phyloP scores from a whole-genome alignment of 2,113 vertebrate species.

The Rhagologus leucostigma region DNA sequence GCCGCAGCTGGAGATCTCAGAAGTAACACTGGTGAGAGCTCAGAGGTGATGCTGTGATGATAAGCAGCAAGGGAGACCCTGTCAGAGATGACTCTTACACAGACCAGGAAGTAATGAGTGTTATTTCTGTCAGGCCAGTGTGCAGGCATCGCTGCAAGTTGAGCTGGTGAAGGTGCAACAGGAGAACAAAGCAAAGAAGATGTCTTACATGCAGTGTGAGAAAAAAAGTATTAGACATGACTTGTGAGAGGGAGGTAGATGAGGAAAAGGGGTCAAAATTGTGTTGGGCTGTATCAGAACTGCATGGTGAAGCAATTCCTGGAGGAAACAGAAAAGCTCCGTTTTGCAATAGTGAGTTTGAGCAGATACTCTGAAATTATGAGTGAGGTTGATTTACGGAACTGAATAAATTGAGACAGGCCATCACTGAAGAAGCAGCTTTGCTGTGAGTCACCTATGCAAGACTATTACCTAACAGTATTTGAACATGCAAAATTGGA shows the following conservation, averaged over 20 bases:
- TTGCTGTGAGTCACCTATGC: neutral
- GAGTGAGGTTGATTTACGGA: neutral
- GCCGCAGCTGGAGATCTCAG: neutral
- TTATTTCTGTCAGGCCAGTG: neutral
- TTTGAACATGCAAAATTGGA: neutral
- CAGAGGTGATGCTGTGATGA: neutral
- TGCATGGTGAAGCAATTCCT: neutral
- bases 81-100: neutral
- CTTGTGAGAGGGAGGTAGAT: neutral
- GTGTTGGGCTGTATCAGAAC: neutral
- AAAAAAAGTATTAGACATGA: neutral
- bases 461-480: neutral
- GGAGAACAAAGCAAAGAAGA: neutral
- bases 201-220: neutral
- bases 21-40: neutral
- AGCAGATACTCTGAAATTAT: neutral
- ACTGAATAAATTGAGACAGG: neutral
- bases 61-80: neutral
- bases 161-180: neutral
- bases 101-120: neutral
- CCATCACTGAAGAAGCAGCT: neutral
- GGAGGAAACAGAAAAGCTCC: neutral
- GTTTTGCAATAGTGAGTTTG: neutral
- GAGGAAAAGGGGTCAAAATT: neutral
- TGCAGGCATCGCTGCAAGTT: neutral